Evolutionary conservation across 2,888 invertebrate genomes (phyloP).

Genomic region (Caenorhabditis wallacei): DNA sequence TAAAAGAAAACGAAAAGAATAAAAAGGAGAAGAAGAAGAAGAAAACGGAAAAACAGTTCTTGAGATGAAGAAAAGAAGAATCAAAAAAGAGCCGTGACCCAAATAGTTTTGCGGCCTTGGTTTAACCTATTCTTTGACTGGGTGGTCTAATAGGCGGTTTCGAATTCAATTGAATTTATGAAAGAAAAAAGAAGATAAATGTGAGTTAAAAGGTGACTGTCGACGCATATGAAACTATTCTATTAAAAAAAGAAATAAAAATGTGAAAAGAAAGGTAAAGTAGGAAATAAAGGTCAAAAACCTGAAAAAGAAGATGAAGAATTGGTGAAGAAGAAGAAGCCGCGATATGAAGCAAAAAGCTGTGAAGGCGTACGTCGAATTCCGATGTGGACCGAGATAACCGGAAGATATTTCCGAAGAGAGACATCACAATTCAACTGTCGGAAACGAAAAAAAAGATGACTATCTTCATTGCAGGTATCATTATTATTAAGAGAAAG

Average conservation of each 20-base stretch:
- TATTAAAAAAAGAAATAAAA: neutral
- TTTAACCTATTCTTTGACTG: slow-evolving; percentile 16
- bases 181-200: slow-evolving; percentile 51
- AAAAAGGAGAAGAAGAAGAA: slow-evolving; percentile 1
- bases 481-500: slow-evolving; percentile 20
- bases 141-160: slow-evolving; percentile 46
- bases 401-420: slow-evolving; percentile 45
- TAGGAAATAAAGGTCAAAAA: slow-evolving; percentile 26
- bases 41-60: slow-evolving; percentile 3
- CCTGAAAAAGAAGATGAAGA: slow-evolving; percentile 33
- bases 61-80: neutral
- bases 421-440: slow-evolving; percentile 54
- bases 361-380: slow-evolving; percentile 38
- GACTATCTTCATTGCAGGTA: slow-evolving; percentile 37
- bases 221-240: slow-evolving; percentile 15
- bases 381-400: slow-evolving; percentile 62
- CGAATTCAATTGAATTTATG: slow-evolving; percentile 26
- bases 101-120: slow-evolving; percentile 46
- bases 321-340: slow-evolving; percentile 33
- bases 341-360: slow-evolving; percentile 32
- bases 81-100: slow-evolving; percentile 53
- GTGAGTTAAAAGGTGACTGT: slow-evolving; percentile 60
- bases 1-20: slow-evolving; percentile 13
- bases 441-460: slow-evolving; percentile 51
- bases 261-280: slow-evolving; percentile 27